Evolutionary conservation across 2,113 vertebrate species (phyloP).

Genomic region (Muntiacus reevesi): DNA sequence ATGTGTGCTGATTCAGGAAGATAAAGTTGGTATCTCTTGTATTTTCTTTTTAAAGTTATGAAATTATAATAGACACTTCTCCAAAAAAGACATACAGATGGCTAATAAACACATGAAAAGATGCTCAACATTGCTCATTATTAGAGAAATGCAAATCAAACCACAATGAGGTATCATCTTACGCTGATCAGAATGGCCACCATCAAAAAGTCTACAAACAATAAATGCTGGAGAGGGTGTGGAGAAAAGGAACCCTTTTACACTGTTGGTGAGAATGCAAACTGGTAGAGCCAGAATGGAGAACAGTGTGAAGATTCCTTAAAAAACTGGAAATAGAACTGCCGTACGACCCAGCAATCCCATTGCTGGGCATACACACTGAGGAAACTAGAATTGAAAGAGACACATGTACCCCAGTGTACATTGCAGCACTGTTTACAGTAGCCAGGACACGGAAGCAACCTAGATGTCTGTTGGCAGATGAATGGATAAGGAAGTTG

Average conservation of each 20-base stretch:
- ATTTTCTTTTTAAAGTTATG: background rate
- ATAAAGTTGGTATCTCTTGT: background rate
- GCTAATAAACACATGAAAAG: background rate
- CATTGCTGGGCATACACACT: background rate
- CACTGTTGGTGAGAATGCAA: background rate
- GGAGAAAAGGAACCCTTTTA: background rate
- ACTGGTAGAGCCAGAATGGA: background rate
- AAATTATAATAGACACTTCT: background rate
- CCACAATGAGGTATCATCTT: background rate
- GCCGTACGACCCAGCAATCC: background rate
- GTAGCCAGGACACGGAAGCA: background rate
- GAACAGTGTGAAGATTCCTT: background rate
- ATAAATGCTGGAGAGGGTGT: background rate
- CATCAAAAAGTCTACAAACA: background rate
- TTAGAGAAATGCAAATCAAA: background rate
- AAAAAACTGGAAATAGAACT: background rate
- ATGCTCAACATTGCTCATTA: background rate
- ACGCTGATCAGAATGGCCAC: background rate
- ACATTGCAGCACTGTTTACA: background rate
- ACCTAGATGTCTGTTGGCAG: background rate
- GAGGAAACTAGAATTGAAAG: background rate
- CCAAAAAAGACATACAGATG: background rate
- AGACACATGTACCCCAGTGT: background rate
- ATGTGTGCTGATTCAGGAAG: background rate
- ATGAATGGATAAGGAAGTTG: background rate